These are phyloP conservation scores for Callinectes sapidus DNA, from an alignment of 2,888 invertebrate genomes.

Conservation along the genomic window DNA sequence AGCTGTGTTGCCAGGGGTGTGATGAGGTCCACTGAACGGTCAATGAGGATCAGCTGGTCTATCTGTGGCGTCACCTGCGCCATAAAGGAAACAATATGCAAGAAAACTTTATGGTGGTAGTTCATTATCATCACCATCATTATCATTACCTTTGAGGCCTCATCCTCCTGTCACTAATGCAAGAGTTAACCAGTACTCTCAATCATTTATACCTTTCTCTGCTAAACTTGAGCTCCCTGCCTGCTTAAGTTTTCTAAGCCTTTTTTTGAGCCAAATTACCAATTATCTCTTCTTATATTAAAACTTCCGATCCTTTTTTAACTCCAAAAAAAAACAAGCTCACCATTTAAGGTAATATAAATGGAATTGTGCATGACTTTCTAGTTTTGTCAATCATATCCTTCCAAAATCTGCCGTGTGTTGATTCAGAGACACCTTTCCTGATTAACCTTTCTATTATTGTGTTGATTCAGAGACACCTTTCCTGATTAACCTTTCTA, in stretches of 20 bases:
- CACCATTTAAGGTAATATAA: too few relatives aligned
- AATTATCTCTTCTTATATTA: too few relatives aligned
- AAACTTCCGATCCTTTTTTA: too few relatives aligned
- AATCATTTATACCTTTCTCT: too few relatives aligned
- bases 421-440: not conserved
- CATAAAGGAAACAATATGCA: not conserved
- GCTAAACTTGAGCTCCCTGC: too few relatives aligned
- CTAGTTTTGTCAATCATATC: too few relatives aligned
- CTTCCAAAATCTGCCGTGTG: too few relatives aligned
- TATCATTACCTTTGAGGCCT: not conserved
- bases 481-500: not conserved
- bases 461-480: not conserved
- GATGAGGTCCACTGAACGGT: constrained; percentile 92
- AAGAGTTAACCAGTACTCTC: too few relatives aligned
- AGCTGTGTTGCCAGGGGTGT: constrained; percentile 95
- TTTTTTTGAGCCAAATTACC: too few relatives aligned
- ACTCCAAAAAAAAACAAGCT: too few relatives aligned
- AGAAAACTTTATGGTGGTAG: not conserved
- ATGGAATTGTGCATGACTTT: too few relatives aligned
- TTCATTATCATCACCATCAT: not conserved
- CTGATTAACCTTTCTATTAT: not conserved
- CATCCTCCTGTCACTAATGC: not conserved
- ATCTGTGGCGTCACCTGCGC: constrained; percentile 81
- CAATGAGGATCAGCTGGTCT: constrained; percentile 92
- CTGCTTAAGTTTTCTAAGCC: too few relatives aligned